Base-by-base conservation (phyloP, 2,113 vertebrate genomes). In the Oreotragus oreotragus region DNA sequence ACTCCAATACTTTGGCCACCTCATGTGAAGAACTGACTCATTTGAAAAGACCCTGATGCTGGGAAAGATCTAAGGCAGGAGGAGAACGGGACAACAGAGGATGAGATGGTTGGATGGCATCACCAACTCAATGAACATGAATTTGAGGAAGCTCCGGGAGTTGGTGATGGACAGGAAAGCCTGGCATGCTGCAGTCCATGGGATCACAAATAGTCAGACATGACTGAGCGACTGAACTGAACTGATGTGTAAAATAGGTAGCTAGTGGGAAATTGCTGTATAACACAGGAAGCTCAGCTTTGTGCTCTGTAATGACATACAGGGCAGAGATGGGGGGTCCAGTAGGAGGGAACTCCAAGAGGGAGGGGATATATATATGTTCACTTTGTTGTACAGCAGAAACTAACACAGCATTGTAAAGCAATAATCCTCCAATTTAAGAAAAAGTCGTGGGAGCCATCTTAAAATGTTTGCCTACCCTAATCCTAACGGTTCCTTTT, bases 1-100 rank as follows among this genome's bases (percentile, higher is more conserved):
- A n/a, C n/a, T n/a, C n/a, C n/a, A n/a, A n/a, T n/a, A n/a, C n/a
- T n/a, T n/a, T n/a, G n/a, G n/a, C n/a, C n/a, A n/a, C n/a, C n/a
- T n/a, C n/a, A n/a, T n/a, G n/a, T n/a, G n/a, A n/a, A n/a, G n/a
- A n/a, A n/a, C n/a, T n/a, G n/a, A n/a, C n/a, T n/a, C n/a, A n/a
- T n/a, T n/a, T n/a, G n/a, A n/a, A n/a, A n/a, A n/a, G n/a, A n/a
- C n/a, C n/a, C n/a, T n/a, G n/a, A n/a, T n/a, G n/a, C n/a, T n/a
- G n/a, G n/a, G n/a, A n/a, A 64, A 64, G 30, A 64, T 64, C 17
- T 15, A 64, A 64, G 30, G 30, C 0, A 0, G 30, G 7, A n/a
- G 15, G 30, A 64, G 15, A 64, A 64, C 15, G 62, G 30, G 62
- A 33, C 0, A 0, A 64, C 62, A 64, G 58, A 64, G 15, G 30